Evolutionary conservation across 2,113 vertebrate species (phyloP).

Genomic region (Platysteira castanea): DNA sequence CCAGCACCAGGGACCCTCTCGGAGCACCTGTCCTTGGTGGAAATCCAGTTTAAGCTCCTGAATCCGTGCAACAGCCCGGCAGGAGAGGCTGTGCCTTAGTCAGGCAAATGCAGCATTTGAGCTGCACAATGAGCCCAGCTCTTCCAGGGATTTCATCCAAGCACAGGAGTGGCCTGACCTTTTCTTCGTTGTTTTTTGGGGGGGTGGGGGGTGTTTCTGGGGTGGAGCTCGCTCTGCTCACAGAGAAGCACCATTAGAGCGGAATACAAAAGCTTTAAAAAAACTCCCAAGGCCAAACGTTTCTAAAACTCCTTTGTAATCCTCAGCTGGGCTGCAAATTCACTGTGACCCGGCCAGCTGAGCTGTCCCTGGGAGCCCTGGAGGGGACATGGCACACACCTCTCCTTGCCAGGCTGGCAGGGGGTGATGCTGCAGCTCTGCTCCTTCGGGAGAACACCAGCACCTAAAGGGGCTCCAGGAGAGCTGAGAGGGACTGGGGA

Average conservation of each 20-base stretch:
- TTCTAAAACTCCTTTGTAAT: not conserved
- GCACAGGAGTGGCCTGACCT: not conserved
- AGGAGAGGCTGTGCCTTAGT: not conserved
- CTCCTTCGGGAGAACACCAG: not conserved
- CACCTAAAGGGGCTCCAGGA: not conserved
- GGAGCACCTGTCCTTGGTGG: not conserved
- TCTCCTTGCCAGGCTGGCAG: not conserved
- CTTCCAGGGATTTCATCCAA: not conserved
- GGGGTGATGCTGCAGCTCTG: not conserved
- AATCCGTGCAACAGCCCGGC: not conserved
- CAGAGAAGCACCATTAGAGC: not conserved
- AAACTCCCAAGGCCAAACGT: not conserved
- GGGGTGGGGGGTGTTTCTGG: not conserved
- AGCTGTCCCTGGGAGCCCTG: not conserved
- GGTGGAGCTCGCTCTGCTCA: not conserved
- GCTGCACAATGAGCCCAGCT: not conserved
- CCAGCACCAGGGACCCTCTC: not conserved
- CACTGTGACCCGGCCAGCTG: not conserved
- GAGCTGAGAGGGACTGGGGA: not conserved
- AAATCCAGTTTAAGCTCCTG: not conserved
- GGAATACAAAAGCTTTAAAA: constrained; percentile 6
- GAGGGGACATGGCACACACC: not conserved
- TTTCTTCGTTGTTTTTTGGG: not conserved
- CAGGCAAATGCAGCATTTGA: not conserved
- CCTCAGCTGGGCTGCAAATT: not conserved